A percentile compares a stretch with the other conserved stretches of the same genome.
phyloP scores from a whole-genome alignment of 2,797 vertebrate species.

The Acestrorhynchus altus region DNA sequence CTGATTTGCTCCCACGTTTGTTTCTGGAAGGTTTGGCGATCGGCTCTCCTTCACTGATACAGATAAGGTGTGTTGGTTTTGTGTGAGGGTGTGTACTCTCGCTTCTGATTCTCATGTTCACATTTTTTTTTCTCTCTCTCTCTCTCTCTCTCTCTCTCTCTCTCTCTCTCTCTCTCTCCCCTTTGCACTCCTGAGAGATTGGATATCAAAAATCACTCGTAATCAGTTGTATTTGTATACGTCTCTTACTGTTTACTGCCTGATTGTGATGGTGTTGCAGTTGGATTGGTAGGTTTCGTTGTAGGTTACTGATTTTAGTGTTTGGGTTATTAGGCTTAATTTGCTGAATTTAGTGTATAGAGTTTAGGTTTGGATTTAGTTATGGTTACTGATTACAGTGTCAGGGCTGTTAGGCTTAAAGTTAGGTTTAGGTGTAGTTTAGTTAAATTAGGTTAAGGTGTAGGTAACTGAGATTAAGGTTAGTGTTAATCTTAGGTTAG shows the following conservation, averaged over 20 bases:
- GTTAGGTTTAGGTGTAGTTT: no score
- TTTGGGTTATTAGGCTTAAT: no score
- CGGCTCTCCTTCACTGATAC: neutral
- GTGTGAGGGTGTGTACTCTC: conserved; percentile 13
- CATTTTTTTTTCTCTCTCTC: neutral
- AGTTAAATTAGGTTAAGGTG: no score
- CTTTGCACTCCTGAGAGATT: neutral
- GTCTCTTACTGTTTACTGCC: neutral
- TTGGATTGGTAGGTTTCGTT: neutral
- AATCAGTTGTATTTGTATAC: neutral
- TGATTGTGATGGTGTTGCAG: neutral
- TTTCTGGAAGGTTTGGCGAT: neutral
- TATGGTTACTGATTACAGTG: no score
- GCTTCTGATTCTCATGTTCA: neutral
- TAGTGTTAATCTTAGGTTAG: no score
- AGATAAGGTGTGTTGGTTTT: conserved; percentile 7
- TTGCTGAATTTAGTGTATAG: no score
- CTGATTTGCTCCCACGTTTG: no score
- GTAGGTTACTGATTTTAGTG: no score
- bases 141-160: neutral
- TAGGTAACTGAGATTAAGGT: no score
- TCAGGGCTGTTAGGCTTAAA: no score
- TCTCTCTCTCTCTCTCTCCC: neutral
- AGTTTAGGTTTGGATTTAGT: no score
- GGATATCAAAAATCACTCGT: neutral